Evolutionary conservation across 2,888 invertebrate species (phyloP), one percentile per base, ranked within the genome.

Genomic region (Tipula unca): DNA sequence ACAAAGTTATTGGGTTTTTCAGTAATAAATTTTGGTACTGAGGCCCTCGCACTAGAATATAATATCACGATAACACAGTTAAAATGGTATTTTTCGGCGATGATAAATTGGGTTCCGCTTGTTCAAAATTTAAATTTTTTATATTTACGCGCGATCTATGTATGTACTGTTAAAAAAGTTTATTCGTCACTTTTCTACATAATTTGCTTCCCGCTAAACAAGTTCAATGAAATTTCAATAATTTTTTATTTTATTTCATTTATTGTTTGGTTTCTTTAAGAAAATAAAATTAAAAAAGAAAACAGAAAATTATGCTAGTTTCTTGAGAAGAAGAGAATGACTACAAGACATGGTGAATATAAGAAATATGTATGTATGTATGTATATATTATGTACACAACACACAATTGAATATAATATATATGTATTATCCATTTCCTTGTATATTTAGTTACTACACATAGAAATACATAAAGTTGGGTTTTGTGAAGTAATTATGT

Each of bases 161-260:
- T 8, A 69, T 69, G 69, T 69, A 25, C 8, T 69, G 69, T 69
- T 69, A 25, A 69, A 25, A 69, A 69, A 69, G 25, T 13, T 69
- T 69, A 13, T 69, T 69, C 69, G 69, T 69, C 69, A 69, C 69
- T 69, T 69, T 25, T 69, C 69, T 69, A 69, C 69, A 69, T 69
- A 69, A 69, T 69, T 69, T 69, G 69, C 25, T 69, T 69, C 69
- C 69, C 69, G 69, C 69, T 69, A 69, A 69, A 69, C 69, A 69
- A 69, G 69, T 69, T 69, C 69, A 69, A 69, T 69, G 69, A 69
- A 25, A 69, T 69, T 69, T 69, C 69, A 69, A 69, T 69, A 69
- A 69, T 69, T 69, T 69, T 69, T 69, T 69, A 25, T 25, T 69
- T 69, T 69, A 25, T 69, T 69, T 69, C 25, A 69, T 69, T 69